Base-by-base conservation (phyloP, 2,888 invertebrate species). In the Magallana nippona region DNA sequence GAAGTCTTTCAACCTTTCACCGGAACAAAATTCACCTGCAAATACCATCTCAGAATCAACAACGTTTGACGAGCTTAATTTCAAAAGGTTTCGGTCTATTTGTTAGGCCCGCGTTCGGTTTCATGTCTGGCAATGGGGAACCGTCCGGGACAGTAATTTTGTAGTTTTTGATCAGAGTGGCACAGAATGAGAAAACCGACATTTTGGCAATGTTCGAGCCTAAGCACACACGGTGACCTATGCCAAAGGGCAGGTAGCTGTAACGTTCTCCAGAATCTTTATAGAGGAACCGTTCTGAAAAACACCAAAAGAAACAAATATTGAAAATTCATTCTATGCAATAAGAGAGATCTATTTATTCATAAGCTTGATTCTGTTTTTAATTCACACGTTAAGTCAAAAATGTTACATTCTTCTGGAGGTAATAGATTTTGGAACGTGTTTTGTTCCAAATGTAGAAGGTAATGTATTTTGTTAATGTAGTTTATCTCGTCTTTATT, bases 171-270 rank as follows among this genome's bases (percentile, higher is more conserved):
- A 87, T 77, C 15, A 87, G 56, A 32, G 83, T 82, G 22, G 86
- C 87, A 78, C 87, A 87, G 79, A 86, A 87, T 58, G 85, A 79
- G 79, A 87, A 87, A 32, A 86, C 82, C 57, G 86, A 86, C 86
- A 85, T 87, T 82, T 87, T 87, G 10, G 87, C 86, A 27, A 87
- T 82, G 15, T 80, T 81, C 11, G 87, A 87, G 13, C 87, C 87
- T 10, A 87, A 81, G 56, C 87, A 87, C 17, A 87, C 86, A n/a
- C 87, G 82, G 62, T 85, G 84, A 1, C 87, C 87, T 11, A 87
- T 86, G 10, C 87, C 87, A 81, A 87, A 87, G 3, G 87, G 87
- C n/a, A 87, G 82, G 62, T 87, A 87, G 79, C 87, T 86, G 82
- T 83, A 84, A n/a, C 87, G 57, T 71, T 84, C 82, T 44, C 56